Evolutionary conservation across 2,797 vertebrate species (phyloP), one percentile per base, ranked within the genome.

Genomic region (Girardinus metallicus): DNA sequence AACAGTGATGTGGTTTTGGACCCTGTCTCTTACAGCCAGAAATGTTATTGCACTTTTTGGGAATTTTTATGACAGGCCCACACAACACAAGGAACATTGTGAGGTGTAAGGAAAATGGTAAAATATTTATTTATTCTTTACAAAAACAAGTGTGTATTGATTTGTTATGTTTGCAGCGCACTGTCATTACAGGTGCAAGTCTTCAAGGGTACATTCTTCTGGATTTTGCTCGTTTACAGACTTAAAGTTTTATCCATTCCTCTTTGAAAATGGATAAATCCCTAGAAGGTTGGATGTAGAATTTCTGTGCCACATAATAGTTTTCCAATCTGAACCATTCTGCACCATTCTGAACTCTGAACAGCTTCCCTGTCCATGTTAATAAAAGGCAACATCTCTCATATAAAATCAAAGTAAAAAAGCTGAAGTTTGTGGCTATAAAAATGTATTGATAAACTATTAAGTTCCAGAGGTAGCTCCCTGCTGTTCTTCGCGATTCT

Each of bases 401-500:
- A 64, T 7, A 34, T 64, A 21, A 36, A 66, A 39, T 66, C 18
- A 21, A 66, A 39, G 34, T 21, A 39, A 39, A 36, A 66, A 66
- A 16, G 6, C 34, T 39, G 3, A 39, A 39, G 34, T 23, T 23
- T 36, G 62, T 23, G 18, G 16, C 9, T 36, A 36, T 5, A 39
- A 66, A 64, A 36, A 39, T 66, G 3, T 39, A 39, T 36, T 11
- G 18, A 18, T 36, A 39, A 39, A 39, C 7, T 74, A 80, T 87
- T 53, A 74, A 60, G 74, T 53, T 85, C 49, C 68, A 73, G 41
- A 34, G 39, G 7, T 1, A 55, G 79, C 26, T 80, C 70, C 82
- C 79, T 73, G 77, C 70, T 83, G 85, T n/a, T 75, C 51, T 73
- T 85, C 83, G 76, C 81, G 73, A 76, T 73, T 86, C 80, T 57